Conservation (phyloP, 2,113 vertebrate species). For the Rhynchomys soricoides region DNA sequence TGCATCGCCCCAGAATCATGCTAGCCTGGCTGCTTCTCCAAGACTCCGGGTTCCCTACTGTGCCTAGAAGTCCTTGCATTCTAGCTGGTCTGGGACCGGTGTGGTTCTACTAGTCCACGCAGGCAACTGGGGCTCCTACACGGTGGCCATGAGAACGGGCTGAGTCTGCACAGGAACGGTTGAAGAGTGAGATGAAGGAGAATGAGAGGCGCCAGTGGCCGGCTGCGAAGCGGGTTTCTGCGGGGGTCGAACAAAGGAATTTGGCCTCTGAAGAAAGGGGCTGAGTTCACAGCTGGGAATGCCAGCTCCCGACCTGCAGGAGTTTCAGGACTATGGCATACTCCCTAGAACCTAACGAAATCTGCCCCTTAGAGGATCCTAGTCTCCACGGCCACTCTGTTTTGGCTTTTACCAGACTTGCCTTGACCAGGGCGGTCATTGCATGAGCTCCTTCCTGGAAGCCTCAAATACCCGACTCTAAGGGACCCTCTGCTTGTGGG, state of each 20-base stretch:
- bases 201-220: slow-evolving; percentile 87
- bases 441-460: not conserved
- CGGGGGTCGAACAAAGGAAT: slow-evolving; percentile 91
- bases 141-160: slow-evolving; percentile 88
- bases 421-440: not conserved
- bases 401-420: not conserved
- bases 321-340: slow-evolving; percentile 74
- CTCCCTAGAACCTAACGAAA: slow-evolving; percentile 52
- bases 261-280: slow-evolving; percentile 85
- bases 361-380: not conserved
- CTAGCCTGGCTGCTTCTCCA: slow-evolving; percentile 51
- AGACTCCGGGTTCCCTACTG: slow-evolving; percentile 78
- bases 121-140: slow-evolving; percentile 74
- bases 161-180: slow-evolving; percentile 93
- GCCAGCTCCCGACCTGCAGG: slow-evolving; percentile 82
- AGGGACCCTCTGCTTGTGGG: not conserved
- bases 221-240: slow-evolving; percentile 85
- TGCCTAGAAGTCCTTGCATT: slow-evolving; percentile 77
- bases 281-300: slow-evolving; percentile 79
- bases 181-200: slow-evolving; percentile 90
- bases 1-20: not conserved
- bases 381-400: not conserved
- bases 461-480: not conserved
- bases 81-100: slow-evolving; percentile 78
- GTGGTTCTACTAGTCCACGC: slow-evolving; percentile 84